phyloP scores from a whole-genome alignment of 2,113 vertebrate species.

The Nannospalax galili region DNA sequence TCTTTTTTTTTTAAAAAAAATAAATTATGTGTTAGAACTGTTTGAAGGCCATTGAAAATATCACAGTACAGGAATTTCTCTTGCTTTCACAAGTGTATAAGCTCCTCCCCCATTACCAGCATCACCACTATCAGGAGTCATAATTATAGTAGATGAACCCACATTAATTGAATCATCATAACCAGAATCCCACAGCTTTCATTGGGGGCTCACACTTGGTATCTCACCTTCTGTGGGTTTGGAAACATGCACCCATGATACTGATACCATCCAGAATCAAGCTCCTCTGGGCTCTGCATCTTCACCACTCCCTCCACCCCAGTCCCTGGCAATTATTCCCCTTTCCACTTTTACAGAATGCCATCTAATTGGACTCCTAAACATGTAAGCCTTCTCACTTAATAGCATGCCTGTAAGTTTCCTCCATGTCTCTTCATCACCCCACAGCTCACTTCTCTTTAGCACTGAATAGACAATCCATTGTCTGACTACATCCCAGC shows the following conservation, averaged over 20 bases:
- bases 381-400: not conserved
- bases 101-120: not conserved
- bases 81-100: not conserved
- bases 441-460: not conserved
- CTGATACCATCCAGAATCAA: not conserved
- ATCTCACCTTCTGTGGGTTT: not conserved
- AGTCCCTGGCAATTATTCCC: not conserved
- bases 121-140: not conserved
- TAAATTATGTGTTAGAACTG: not conserved
- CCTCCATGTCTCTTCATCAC: not conserved
- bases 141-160: not conserved
- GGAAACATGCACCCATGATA: not conserved
- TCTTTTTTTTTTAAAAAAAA: not conserved
- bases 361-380: not conserved
- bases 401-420: not conserved
- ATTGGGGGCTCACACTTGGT: not conserved
- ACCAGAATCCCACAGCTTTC: not conserved
- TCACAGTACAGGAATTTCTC: not conserved
- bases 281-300: not conserved
- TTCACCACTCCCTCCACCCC: not conserved
- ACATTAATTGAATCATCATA: not conserved
- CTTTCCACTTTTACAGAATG: not conserved
- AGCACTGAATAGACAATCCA: not conserved
- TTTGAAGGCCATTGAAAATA: not conserved
- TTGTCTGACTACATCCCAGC: too few species aligned